phyloP scores from a whole-genome alignment of 2,888 invertebrate genomes.

The Saturnia pavonia region DNA sequence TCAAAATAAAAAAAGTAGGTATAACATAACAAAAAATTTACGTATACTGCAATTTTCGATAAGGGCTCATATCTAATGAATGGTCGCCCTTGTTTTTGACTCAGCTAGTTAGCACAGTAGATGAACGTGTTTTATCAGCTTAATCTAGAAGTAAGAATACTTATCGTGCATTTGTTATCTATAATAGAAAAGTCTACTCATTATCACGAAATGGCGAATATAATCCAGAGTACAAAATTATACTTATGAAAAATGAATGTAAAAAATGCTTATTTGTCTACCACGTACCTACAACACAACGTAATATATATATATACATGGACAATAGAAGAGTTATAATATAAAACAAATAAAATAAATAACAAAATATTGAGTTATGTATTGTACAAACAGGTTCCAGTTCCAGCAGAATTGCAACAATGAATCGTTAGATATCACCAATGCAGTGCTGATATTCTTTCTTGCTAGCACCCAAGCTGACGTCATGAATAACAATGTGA shows the following conservation, averaged over 20 bases:
- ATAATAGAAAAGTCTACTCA: not conserved
- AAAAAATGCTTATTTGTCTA: not conserved
- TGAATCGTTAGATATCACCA: no score
- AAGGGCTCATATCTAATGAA: slow-evolving; percentile 24
- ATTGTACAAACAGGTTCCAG: no score
- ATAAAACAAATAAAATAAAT: no score
- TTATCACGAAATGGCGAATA: not conserved
- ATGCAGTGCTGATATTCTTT: no score
- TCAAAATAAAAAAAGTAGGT: not conserved
- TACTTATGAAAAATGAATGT: not conserved
- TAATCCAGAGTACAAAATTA: not conserved
- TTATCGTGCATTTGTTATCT: slow-evolving; percentile 30
- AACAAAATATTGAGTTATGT: no score
- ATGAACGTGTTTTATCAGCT: slow-evolving; percentile 51
- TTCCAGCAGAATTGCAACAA: no score
- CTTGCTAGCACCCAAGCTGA: no score
- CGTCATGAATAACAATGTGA: no score
- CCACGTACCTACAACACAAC: no score
- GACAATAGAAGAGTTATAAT: no score
- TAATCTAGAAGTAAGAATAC: slow-evolving; percentile 44
- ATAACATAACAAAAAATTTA: not conserved
- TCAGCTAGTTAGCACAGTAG: slow-evolving; percentile 32
- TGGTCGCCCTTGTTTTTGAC: slow-evolving; percentile 34
- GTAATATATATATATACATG: no score
- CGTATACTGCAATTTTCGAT: slow-evolving; percentile 8